Evolutionary conservation across 2,797 vertebrate genomes (phyloP), one percentile per base, ranked within the genome.

Genomic region (Melanotaenia trifasciata): DNA sequence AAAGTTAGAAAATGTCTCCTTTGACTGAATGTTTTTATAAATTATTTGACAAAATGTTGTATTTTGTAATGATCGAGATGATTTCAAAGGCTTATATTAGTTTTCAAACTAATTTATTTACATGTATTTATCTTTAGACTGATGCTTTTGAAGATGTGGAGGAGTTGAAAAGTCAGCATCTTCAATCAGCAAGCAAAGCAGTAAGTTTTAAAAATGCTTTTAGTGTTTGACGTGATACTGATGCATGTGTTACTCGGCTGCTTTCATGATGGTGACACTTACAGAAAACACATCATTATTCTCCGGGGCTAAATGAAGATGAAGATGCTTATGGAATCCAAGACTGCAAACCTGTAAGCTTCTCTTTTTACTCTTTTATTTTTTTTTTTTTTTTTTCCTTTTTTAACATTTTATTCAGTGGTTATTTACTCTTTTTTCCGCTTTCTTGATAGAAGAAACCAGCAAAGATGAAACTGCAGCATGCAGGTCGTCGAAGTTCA

Each of bases 261-360:
- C 57, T 35, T 63, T 62, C 24, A 47, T 69, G 76, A 76, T 0
- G 72, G 86, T 0, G 66, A 69, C 22, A 11, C 20, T 36, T 71
- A 0, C 16, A 68, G n/a, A 67, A 61, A 57, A 4, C 50, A 0
- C 58, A 24, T 9, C 30, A n/a, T 0, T n/a, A 20, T 30, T 79
- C 66, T 22, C 26, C 28, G 10, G 64, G 63, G 13, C n/a, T 64
- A 1, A 28, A 70, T 3, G 81, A 50, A 30, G 66, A 84, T 2
- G 74, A 74, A 6, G 69, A 79, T 11, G 16, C 4, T 1, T 64
- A 38, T 6, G 70, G 16, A 51, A 32, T 24, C 5, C 81, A 78
- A 26, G 78, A 84, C 78, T 56, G 28, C 47, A 84, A 79, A 83
- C 77, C 72, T 72, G 88, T 89, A 81, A 83, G 5, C 57, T 20